phyloP scores from a whole-genome alignment of 1,140 invertebrate genomes.

The Panagrolaimus sp. region DNA sequence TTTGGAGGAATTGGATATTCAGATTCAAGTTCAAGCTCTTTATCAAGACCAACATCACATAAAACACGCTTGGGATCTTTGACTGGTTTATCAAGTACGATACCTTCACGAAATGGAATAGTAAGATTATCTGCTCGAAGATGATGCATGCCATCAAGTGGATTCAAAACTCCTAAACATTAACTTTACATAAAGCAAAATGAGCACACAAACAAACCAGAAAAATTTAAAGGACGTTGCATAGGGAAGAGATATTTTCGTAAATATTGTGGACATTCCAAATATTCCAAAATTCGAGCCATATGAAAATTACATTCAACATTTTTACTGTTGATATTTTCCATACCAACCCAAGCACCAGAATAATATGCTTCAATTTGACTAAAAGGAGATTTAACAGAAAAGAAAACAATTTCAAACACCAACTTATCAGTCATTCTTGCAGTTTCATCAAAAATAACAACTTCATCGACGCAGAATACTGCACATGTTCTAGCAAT shows the following conservation, averaged over 20 bases:
- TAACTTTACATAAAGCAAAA: too few relatives aligned
- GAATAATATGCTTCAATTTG: slow-evolving; percentile 39
- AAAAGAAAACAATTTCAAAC: background rate
- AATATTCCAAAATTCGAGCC: slow-evolving; percentile 80
- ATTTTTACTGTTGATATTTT: slow-evolving; percentile 18
- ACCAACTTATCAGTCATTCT: slow-evolving; percentile 31
- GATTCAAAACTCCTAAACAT: slow-evolving; percentile 75
- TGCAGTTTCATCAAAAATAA: slow-evolving; percentile 65
- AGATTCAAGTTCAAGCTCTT: slow-evolving; percentile 15
- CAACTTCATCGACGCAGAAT: slow-evolving; percentile 81
- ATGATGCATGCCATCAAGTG: slow-evolving; percentile 87
- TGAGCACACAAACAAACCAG: too few relatives aligned
- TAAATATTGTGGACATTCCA: slow-evolving; percentile 94
- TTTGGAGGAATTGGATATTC: slow-evolving; percentile 15
- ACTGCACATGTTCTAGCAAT: slow-evolving; percentile 88
- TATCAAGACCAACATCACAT: slow-evolving; percentile 71
- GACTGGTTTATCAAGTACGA: slow-evolving; percentile 72
- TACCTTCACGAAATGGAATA: slow-evolving; percentile 71
- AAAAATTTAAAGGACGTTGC: slow-evolving; percentile 65
- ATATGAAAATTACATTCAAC: slow-evolving; percentile 70
- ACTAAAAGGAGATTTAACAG: slow-evolving; percentile 19
- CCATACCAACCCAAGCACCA: slow-evolving; percentile 35
- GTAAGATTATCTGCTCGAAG: slow-evolving; percentile 71
- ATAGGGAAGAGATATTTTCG: slow-evolving; percentile 84
- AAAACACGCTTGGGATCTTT: slow-evolving; percentile 74